phyloP scores from a whole-genome alignment of 2,797 vertebrate genomes.

The Ciconia nigra region DNA sequence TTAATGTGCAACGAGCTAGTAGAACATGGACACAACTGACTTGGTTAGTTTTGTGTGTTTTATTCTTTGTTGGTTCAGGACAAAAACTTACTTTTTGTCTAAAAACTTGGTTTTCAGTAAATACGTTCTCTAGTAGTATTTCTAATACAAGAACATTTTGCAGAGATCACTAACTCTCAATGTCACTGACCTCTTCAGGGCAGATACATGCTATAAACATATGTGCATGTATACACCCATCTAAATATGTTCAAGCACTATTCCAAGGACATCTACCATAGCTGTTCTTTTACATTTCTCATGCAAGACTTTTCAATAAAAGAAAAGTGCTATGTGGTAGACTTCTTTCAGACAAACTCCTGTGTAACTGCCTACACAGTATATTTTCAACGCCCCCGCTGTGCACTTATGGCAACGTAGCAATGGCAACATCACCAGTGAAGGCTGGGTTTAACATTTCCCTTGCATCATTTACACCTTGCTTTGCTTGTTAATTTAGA shows the following conservation, averaged over 20 bases:
- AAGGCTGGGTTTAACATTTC: background rate
- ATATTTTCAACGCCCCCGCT: background rate
- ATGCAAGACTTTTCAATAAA: background rate
- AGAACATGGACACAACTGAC: background rate
- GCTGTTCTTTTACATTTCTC: background rate
- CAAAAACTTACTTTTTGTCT: background rate
- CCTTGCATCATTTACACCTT: background rate
- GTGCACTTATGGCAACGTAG: fast-evolving
- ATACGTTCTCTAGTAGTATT: background rate
- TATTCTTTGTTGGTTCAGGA: background rate
- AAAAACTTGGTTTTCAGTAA: background rate
- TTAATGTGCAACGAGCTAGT: background rate
- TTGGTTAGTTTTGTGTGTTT: background rate
- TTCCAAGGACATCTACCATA: background rate
- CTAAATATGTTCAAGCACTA: background rate
- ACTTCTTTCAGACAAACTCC: background rate
- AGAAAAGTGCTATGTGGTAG: background rate
- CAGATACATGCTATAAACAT: background rate
- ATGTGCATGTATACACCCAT: background rate
- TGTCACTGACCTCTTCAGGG: background rate
- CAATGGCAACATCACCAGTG: background rate
- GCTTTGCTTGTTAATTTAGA: background rate
- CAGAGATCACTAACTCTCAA: background rate
- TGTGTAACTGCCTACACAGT: background rate
- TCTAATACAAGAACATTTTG: background rate